These are phyloP conservation scores for Psittacula derbiana DNA, from an alignment of 2,797 vertebrate genomes.

Conservation along the genomic window DNA sequence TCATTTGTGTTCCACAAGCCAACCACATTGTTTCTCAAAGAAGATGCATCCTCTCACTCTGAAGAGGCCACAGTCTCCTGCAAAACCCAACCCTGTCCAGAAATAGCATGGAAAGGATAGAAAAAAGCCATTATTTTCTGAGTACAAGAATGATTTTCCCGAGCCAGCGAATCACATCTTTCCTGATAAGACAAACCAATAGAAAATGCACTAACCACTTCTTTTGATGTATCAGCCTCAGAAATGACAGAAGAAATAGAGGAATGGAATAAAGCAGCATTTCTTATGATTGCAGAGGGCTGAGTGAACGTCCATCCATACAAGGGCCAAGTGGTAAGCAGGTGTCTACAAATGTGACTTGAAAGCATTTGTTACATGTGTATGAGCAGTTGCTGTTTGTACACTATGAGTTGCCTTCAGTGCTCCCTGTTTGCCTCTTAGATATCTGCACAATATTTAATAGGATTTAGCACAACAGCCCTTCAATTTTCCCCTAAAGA, in stretches of 20 bases:
- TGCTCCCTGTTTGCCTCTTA: background rate
- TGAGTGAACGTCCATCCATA: background rate
- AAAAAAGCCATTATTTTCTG: background rate
- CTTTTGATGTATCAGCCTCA: background rate
- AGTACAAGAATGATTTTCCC: background rate
- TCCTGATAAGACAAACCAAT: background rate
- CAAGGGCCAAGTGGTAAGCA: background rate
- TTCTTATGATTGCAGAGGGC: background rate
- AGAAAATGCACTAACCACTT: background rate
- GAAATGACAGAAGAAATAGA: background rate
- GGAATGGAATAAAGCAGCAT: background rate
- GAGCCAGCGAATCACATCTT: background rate
- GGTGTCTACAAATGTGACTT: background rate
- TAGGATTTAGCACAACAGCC: background rate
- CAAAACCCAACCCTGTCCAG: background rate
- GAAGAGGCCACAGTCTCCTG: background rate
- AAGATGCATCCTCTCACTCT: background rate
- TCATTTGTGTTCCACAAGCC: background rate
- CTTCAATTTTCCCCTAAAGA: background rate
- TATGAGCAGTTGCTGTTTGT: background rate
- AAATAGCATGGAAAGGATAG: background rate
- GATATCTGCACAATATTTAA: background rate
- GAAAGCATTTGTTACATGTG: background rate
- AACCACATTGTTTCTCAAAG: background rate
- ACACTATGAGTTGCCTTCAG: background rate